These are phyloP conservation scores for Dipodomys stephensi DNA, from an alignment of 2,113 vertebrate genomes.

Conservation along the genomic window DNA sequence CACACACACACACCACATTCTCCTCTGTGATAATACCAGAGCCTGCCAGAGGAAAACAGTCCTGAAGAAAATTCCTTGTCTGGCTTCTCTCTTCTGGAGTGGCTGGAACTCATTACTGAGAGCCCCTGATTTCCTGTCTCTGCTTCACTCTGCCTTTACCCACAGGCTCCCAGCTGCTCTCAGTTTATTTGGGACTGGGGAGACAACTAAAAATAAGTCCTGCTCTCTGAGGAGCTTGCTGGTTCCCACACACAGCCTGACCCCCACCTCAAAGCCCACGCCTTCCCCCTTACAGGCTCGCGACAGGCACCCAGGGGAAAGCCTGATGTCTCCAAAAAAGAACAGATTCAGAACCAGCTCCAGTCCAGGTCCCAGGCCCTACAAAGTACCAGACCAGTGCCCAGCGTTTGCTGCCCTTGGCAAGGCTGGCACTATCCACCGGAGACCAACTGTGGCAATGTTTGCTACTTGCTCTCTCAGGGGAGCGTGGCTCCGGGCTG, in stretches of 20 bases:
- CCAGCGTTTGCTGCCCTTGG: slow-evolving; percentile 36
- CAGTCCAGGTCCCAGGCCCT: background rate
- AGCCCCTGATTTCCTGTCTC: slow-evolving; percentile 91
- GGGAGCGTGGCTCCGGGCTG: background rate
- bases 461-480: background rate
- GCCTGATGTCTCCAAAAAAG: slow-evolving; percentile 56
- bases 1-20: slow-evolving; percentile 71
- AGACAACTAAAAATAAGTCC: slow-evolving; percentile 88
- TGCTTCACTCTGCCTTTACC: slow-evolving; percentile 84
- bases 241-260: slow-evolving; percentile 81
- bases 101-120: slow-evolving; percentile 91
- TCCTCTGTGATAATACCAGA: slow-evolving; percentile 86
- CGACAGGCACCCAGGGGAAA: background rate
- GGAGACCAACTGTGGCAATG: background rate
- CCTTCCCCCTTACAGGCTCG: slow-evolving; percentile 57
- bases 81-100: slow-evolving; percentile 87
- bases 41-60: slow-evolving; percentile 89
- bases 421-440: background rate
- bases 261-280: slow-evolving; percentile 59
- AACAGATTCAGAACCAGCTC: slow-evolving; percentile 52
- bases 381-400: background rate
- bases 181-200: slow-evolving; percentile 86
- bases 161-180: slow-evolving; percentile 84
- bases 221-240: slow-evolving; percentile 82
- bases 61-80: slow-evolving; percentile 85